Conservation (phyloP, 2,888 invertebrate genomes). For the Sclerodermus sp. region DNA sequence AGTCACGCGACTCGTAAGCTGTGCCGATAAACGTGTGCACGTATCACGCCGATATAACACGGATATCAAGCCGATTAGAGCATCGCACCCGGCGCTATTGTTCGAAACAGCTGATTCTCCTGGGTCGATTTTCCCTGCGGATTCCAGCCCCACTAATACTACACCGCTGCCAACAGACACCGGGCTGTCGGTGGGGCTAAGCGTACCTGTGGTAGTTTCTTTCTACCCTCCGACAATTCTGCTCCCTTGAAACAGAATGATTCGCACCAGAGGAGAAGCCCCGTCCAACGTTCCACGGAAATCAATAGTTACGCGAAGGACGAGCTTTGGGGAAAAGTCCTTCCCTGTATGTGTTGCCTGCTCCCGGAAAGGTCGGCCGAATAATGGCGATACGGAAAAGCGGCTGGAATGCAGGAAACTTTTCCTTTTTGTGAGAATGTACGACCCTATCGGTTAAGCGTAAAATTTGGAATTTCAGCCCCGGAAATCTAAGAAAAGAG, state of each 20-base stretch:
- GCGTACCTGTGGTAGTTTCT: conserved; percentile 21
- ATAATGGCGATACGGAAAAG: background rate
- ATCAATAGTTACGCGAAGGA: conserved; percentile 42
- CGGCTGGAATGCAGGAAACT: background rate
- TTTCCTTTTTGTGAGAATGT: background rate
- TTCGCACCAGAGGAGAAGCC: conserved; percentile 30
- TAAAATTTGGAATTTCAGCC: too few relatives aligned
- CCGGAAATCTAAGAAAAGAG: too few relatives aligned
- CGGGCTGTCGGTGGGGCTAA: too few relatives aligned
- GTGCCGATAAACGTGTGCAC: background rate
- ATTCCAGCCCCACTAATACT: conserved; percentile 18
- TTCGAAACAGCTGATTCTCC: conserved; percentile 37
- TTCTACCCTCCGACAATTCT: conserved; percentile 20
- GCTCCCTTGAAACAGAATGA: conserved; percentile 28
- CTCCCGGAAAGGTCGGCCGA: background rate
- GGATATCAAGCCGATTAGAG: conserved; percentile 31
- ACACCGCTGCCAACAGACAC: conserved; percentile 6
- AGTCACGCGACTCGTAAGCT: background rate
- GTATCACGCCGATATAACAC: conserved; percentile 18
- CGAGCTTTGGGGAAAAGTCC: conserved; percentile 15
- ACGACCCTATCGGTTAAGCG: too few relatives aligned
- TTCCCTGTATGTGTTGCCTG: background rate
- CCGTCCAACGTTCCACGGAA: conserved; percentile 28
- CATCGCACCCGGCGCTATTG: conserved; percentile 24
- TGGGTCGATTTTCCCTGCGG: conserved; percentile 22